Base-by-base conservation (phyloP, 1,140 invertebrate species). In the Octopus bimaculoides region DNA sequence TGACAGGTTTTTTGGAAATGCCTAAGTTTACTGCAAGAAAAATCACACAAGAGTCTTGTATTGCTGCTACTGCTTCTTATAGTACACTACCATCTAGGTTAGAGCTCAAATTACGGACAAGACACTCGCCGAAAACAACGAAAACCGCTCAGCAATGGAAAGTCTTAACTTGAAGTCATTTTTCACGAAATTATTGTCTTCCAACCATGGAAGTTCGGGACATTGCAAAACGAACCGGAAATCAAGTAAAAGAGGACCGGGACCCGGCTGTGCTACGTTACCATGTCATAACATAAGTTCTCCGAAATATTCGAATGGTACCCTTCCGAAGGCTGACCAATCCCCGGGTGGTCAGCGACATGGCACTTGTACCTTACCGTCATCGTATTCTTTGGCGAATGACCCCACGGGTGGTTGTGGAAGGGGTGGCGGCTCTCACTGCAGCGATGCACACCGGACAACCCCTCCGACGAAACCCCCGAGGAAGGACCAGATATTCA, bases 401-500 rank as follows among this genome's bases (percentile, higher is more conserved):
- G 17, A 6, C 17, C 17, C 17, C 26, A n/a, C 66, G 17, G 17
- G 17, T 14, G 66, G 17, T 14, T 14, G 17, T 20, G 66, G 26
- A n/a, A 4, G 17, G 17, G 66, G 66, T 14, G 66, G 66, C 26
- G 17, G 66, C 66, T 5, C 17, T 1, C 17, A 17, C 17, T 12
- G 8, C 66, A 71, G 41, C 41, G 74, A 75, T 52, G 14, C 74
- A 4, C 14, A 75, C 8, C 26, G 74, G 17, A 75, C 17, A 12
- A 53, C 83, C 5, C 85, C 85, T 3, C 85, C 85, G 52, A 77
- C 84, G 10, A 86, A 86, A 83, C 85, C 85, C 5, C 85, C 85
- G 5, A 75, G 85, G 12, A 86, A 82, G 75, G 85, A 86, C 78
- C 81, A 85, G 76, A 78, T 86, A 12, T 85, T 86, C 54, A 82